Conservation (phyloP, 2,888 invertebrate genomes). For the Orchesella flavescens region DNA sequence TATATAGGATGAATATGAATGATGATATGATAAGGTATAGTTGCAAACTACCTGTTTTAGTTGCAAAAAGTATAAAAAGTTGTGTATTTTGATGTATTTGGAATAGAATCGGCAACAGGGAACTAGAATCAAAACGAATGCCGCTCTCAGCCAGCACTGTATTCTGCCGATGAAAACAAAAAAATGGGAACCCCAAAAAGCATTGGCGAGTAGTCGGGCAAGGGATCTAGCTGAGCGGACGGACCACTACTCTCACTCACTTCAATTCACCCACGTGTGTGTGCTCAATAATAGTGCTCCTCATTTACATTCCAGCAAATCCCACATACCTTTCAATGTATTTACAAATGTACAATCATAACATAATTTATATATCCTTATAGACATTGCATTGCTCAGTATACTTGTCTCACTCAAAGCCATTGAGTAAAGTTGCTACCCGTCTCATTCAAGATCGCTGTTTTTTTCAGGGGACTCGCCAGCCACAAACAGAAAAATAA, state of each 20-base stretch:
- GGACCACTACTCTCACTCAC: slow-evolving; percentile 2
- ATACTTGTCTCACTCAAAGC: neutral
- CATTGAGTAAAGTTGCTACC: neutral
- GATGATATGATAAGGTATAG: too few relatives aligned
- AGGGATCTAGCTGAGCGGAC: neutral
- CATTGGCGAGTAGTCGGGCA: too few relatives aligned
- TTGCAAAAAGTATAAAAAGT: neutral
- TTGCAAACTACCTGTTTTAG: too few relatives aligned
- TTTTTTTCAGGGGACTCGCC: too few relatives aligned
- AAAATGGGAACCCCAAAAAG: neutral
- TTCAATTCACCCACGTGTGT: slow-evolving; percentile 23
- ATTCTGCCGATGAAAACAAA: slow-evolving; percentile 65
- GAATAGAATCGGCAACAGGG: slow-evolving; percentile 57
- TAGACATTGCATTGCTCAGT: too few relatives aligned
- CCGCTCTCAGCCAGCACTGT: slow-evolving; percentile 65
- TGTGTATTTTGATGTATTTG: too few relatives aligned
- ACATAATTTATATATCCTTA: too few relatives aligned
- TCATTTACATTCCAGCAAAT: neutral
- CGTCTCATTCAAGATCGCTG: too few relatives aligned
- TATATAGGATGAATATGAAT: too few relatives aligned
- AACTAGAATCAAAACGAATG: slow-evolving; percentile 68
- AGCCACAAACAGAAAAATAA: too few relatives aligned
- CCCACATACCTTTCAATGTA: neutral
- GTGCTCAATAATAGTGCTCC: too few relatives aligned
- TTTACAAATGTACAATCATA: neutral